These are phyloP conservation scores for Hirtodrosophila cameraria DNA, from an alignment of 2,888 invertebrate species.

Conservation along the genomic window DNA sequence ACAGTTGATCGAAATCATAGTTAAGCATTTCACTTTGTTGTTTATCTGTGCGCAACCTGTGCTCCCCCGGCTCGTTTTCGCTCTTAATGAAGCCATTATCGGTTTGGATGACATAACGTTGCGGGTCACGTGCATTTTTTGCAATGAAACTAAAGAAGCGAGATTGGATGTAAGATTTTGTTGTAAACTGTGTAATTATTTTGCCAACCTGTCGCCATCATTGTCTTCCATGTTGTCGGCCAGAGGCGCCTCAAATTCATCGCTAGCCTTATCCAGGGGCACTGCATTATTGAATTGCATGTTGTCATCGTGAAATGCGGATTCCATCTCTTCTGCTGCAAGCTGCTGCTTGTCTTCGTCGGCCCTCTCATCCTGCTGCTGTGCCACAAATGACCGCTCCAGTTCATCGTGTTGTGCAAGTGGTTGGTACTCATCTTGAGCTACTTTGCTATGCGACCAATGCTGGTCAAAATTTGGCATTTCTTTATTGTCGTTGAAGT, in stretches of 20 bases:
- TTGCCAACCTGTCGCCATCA: constrained; percentile 58
- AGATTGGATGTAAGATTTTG: too few relatives aligned
- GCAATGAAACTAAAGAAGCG: constrained; percentile 69
- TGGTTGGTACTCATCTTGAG: constrained; percentile 8
- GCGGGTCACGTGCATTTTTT: constrained; percentile 48
- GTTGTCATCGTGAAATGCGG: constrained; percentile 4
- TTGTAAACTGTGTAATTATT: background rate
- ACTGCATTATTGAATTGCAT: constrained; percentile 5
- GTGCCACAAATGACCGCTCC: constrained; percentile 9
- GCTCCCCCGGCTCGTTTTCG: constrained; percentile 34
- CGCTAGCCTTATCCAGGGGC: constrained; percentile 2
- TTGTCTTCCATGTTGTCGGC: constrained; percentile 24
- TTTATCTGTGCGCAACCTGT: constrained; percentile 36
- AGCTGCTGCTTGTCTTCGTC: constrained; percentile 5
- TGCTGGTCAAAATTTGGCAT: constrained; percentile 5
- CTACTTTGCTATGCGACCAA: constrained; percentile 2
- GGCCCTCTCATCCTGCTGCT: constrained; percentile 6
- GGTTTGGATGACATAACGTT: constrained; percentile 43
- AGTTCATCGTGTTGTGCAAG: constrained; percentile 7
- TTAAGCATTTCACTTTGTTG: constrained; percentile 48
- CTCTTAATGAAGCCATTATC: constrained; percentile 40
- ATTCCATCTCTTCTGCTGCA: constrained; percentile 1
- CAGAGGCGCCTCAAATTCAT: constrained; percentile 17
- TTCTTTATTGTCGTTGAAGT: constrained; percentile 16
- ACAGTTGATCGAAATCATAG: constrained; percentile 11